Evolutionary conservation across 2,888 invertebrate species (phyloP).

Genomic region (Agapostemon virescens): DNA sequence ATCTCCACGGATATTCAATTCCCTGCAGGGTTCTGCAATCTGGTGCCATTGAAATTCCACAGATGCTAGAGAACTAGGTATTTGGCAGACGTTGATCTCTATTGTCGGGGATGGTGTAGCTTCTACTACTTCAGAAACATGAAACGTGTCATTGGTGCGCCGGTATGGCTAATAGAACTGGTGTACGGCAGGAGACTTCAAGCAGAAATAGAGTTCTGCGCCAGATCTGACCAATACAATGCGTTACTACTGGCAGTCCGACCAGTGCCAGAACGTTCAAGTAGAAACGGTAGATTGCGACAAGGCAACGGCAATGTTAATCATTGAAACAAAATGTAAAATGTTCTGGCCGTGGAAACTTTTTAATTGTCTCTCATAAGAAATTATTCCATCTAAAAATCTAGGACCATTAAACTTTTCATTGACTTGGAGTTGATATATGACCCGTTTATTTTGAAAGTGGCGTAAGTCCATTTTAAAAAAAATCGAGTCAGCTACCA

Average conservation of each 20-base stretch:
- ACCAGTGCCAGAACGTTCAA: conserved; percentile 29
- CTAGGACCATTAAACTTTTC: too few species aligned
- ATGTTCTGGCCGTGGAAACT: background rate
- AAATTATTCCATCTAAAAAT: background rate
- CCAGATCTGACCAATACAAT: conserved; percentile 34
- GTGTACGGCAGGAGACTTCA: conserved; percentile 27
- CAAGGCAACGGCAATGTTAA: background rate
- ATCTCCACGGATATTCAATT: conserved; percentile 23
- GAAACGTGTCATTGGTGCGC: conserved; percentile 31
- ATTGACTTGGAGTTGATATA: too few species aligned
- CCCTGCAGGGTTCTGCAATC: conserved; percentile 28
- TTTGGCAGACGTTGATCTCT: conserved; percentile 43
- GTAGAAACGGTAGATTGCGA: conserved; percentile 8
- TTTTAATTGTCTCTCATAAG: background rate
- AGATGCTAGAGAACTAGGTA: conserved; percentile 32
- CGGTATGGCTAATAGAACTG: conserved; percentile 35
- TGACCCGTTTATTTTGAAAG: too few species aligned
- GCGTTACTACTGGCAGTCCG: conserved; percentile 28
- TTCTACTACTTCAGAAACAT: conserved; percentile 43
- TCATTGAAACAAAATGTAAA: background rate
- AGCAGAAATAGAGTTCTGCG: conserved; percentile 23
- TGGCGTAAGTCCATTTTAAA: too few species aligned
- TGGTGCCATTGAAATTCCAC: conserved; percentile 34
- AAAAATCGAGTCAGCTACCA: too few species aligned
- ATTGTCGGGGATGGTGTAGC: conserved; percentile 37